These are phyloP conservation scores for Apamea crenata DNA, from an alignment of 2,888 invertebrate genomes.

Conservation along the genomic window DNA sequence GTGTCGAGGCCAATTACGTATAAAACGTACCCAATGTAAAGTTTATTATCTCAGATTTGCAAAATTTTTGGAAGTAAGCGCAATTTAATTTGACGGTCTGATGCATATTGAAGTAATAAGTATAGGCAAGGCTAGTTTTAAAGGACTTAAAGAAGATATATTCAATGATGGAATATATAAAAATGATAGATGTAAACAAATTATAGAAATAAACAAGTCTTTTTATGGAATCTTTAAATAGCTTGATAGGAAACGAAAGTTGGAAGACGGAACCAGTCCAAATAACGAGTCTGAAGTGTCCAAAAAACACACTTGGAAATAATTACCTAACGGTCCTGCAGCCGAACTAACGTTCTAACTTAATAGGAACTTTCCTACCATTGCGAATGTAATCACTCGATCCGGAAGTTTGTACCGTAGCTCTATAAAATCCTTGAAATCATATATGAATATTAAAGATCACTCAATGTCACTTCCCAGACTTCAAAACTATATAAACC, in stretches of 20 bases:
- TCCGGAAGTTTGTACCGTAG: conserved; percentile 53
- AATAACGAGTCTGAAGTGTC: conserved; percentile 11
- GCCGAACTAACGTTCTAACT: neutral
- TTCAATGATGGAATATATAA: neutral
- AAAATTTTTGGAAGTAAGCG: conserved; percentile 42
- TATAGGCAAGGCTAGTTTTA: neutral
- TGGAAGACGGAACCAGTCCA: conserved; percentile 16
- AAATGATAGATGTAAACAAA: neutral
- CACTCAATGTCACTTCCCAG: conserved; percentile 56
- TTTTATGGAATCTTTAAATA: conserved; percentile 6
- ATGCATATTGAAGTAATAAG: conserved; percentile 18
- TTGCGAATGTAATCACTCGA: conserved; percentile 21
- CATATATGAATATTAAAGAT: conserved; percentile 55
- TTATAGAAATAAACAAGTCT: neutral
- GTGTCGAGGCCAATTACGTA: conserved; percentile 67
- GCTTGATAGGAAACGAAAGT: conserved; percentile 33
- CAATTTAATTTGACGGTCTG: conserved; percentile 46
- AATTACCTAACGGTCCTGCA: conserved; percentile 21
- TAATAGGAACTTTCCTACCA: conserved; percentile 17
- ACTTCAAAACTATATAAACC: conserved; percentile 39
- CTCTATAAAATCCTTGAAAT: conserved; percentile 61
- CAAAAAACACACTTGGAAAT: conserved; percentile 7
- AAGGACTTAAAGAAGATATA: neutral
- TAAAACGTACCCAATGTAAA: conserved; percentile 41
- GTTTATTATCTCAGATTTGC: conserved; percentile 44